These are phyloP conservation scores for Rhincodon typus DNA, from an alignment of 2,797 vertebrate genomes.

Conservation along the genomic window DNA sequence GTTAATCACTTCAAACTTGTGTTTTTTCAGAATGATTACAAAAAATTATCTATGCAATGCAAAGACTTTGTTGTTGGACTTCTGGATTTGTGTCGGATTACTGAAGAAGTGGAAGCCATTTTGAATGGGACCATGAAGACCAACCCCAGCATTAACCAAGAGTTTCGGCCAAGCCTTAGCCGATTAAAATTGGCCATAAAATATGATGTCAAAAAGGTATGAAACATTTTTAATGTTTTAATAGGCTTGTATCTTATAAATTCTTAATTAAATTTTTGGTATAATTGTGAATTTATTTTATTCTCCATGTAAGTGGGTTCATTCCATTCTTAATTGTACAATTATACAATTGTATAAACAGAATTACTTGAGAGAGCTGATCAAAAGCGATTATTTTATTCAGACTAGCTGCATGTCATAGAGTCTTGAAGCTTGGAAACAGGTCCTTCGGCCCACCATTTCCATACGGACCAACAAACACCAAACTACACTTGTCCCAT, in stretches of 20 bases:
- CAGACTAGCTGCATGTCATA: no score
- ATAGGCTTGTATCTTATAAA: background rate
- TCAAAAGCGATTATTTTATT: no score
- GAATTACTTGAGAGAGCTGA: no score
- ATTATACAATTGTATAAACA: no score
- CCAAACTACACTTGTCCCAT: no score
- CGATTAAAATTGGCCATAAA: conserved; percentile 94
- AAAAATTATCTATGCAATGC: conserved; percentile 89
- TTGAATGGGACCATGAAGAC: conserved; percentile 80
- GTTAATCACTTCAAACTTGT: conserved; percentile 22
- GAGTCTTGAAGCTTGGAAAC: no score
- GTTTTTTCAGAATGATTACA: conserved; percentile 83
- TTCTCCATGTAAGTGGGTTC: no score
- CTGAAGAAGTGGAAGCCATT: conserved; percentile 95
- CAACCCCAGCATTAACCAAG: conserved; percentile 56
- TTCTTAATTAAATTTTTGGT: background rate
- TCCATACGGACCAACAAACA: no score
- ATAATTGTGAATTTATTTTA: background rate
- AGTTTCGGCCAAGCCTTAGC: conserved; percentile 75
- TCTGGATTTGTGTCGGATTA: conserved; percentile 92
- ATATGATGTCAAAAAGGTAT: conserved; percentile 96
- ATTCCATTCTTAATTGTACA: no score
- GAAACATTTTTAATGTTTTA: conserved; percentile 38
- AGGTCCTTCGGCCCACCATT: no score
- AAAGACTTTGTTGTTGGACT: conserved; percentile 97